These are phyloP conservation scores for Capitulum mitella DNA, from an alignment of 2,888 invertebrate genomes.

Conservation along the genomic window DNA sequence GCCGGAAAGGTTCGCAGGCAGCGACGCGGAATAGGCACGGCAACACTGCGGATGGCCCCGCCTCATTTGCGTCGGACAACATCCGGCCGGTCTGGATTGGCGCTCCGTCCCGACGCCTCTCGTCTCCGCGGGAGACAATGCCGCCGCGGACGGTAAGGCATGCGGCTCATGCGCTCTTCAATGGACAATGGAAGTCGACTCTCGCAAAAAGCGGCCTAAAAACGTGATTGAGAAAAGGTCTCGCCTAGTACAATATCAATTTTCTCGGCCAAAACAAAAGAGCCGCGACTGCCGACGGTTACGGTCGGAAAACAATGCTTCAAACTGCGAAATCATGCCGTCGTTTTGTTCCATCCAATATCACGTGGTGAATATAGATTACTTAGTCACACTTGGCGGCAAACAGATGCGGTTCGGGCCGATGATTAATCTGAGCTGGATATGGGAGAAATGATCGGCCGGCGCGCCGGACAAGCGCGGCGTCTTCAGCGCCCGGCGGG, in stretches of 20 bases:
- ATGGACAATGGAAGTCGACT: background rate
- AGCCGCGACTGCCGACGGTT: background rate
- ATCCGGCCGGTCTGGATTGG: background rate
- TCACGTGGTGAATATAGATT: constrained; percentile 23
- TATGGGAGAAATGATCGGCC: background rate
- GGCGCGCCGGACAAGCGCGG: background rate
- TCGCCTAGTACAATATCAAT: constrained; percentile 17
- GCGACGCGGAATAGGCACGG: background rate
- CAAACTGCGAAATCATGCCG: constrained; percentile 11
- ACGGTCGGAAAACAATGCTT: background rate
- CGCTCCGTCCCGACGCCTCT: background rate
- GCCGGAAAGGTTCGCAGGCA: background rate
- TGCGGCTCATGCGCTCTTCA: background rate
- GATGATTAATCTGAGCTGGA: constrained; percentile 2
- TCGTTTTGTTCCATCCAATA: constrained; percentile 16
- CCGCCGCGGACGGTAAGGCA: background rate
- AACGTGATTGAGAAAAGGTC: constrained; percentile 21
- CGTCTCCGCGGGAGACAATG: background rate
- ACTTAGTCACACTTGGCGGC: constrained; percentile 8
- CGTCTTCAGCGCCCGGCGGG: background rate
- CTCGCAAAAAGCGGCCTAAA: constrained; percentile 6
- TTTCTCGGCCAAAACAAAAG: constrained; percentile 18
- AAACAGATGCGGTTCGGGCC: background rate
- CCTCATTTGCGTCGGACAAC: background rate
- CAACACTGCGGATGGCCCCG: background rate